These are phyloP conservation scores for Macquaria ambigua DNA, from an alignment of 2,113 vertebrate species.

Conservation along the genomic window DNA sequence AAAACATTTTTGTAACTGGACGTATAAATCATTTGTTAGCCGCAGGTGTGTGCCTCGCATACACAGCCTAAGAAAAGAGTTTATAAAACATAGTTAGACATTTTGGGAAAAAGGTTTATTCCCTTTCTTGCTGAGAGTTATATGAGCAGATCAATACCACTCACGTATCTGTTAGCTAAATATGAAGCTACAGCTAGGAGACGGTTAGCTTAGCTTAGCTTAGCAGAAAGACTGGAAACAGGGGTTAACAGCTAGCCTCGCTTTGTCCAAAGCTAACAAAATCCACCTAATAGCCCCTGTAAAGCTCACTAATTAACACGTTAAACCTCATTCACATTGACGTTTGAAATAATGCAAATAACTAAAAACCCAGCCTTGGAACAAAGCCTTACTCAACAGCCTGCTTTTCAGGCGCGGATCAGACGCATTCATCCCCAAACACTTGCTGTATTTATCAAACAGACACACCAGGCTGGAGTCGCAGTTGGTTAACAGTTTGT, in stretches of 20 bases:
- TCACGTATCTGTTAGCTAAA: slow-evolving; percentile 6
- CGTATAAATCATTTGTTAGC: slow-evolving; percentile 53
- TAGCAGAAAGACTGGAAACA: background rate
- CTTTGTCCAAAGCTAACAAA: background rate
- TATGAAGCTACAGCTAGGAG: slow-evolving; percentile 2
- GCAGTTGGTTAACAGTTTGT: no score
- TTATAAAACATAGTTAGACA: slow-evolving; percentile 23
- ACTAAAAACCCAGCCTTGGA: background rate
- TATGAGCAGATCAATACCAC: background rate
- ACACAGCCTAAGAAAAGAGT: slow-evolving; percentile 9
- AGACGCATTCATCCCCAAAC: no score
- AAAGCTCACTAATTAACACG: background rate
- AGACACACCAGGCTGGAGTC: no score
- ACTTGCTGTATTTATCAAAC: no score
- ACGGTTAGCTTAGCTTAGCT: background rate
- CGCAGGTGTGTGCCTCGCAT: slow-evolving; percentile 22
- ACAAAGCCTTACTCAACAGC: background rate
- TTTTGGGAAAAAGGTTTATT: slow-evolving; percentile 22
- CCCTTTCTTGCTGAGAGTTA: slow-evolving; percentile 35
- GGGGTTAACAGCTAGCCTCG: background rate
- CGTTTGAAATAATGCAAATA: background rate
- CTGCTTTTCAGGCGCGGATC: no score
- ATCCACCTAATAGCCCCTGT: background rate
- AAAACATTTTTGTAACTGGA: slow-evolving; percentile 62
- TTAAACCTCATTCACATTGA: background rate